These are phyloP conservation scores for Willowsia nigromaculata DNA, from an alignment of 2,888 invertebrate species.

Conservation along the genomic window DNA sequence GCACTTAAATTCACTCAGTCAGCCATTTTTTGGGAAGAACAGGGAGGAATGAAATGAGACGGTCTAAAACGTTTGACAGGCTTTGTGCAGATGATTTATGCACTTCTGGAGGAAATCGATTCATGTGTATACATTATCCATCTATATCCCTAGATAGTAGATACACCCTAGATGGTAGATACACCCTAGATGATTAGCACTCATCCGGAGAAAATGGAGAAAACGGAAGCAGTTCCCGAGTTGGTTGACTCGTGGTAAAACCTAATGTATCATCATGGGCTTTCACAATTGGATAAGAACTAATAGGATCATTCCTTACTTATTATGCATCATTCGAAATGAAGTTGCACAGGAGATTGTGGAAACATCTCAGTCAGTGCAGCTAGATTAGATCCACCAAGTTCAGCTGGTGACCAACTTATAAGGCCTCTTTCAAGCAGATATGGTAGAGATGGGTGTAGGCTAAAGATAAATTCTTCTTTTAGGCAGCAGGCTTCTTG, in stretches of 20 bases:
- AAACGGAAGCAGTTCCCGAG: background rate
- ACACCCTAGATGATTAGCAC: background rate
- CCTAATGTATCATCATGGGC: background rate
- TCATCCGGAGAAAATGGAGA: background rate
- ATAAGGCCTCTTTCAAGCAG: background rate
- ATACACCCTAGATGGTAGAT: background rate
- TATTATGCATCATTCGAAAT: background rate
- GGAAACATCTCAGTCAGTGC: background rate
- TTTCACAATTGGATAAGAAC: background rate
- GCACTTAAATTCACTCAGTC: background rate
- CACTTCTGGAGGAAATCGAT: constrained; percentile 47
- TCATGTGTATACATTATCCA: constrained; percentile 17
- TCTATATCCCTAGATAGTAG: background rate
- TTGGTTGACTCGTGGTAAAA: background rate
- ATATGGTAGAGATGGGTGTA: background rate
- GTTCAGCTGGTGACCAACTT: background rate
- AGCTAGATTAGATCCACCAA: background rate
- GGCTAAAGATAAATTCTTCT: background rate
- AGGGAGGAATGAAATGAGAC: constrained; percentile 15
- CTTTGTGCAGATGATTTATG: constrained; percentile 72
- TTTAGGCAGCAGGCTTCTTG: background rate
- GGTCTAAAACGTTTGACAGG: constrained; percentile 66
- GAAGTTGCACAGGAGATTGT: background rate
- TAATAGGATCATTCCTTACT: background rate
- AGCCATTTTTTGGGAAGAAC: background rate